phyloP scores from a whole-genome alignment of 2,113 vertebrate species.

The Cyanistes caeruleus region DNA sequence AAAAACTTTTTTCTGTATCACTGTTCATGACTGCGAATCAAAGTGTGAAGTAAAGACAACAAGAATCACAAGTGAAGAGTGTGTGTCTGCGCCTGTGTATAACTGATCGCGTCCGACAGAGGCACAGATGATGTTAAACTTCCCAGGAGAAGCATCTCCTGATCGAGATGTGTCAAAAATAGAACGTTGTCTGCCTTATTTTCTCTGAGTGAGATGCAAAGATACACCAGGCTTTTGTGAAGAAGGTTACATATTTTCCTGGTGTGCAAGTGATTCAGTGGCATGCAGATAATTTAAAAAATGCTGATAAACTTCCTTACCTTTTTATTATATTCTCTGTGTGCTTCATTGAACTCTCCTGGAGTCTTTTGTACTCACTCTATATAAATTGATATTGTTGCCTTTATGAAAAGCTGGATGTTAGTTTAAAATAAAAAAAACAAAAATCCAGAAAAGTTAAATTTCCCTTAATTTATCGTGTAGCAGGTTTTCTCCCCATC shows the following conservation, averaged over 20 bases:
- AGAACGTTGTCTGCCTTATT: not conserved
- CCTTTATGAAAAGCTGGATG: not conserved
- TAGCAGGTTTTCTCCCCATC: not conserved
- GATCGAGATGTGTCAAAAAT: constrained; percentile 9
- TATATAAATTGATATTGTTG: not conserved
- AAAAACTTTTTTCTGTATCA: not conserved
- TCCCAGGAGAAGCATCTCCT: not conserved
- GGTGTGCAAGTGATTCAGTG: not conserved
- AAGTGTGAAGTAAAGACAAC: not conserved
- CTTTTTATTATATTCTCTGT: not conserved
- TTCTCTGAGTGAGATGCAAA: not conserved
- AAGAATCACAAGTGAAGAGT: not conserved
- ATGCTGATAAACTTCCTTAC: not conserved
- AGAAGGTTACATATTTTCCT: not conserved
- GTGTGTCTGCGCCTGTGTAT: not conserved
- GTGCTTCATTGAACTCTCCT: not conserved
- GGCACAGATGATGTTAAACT: not conserved
- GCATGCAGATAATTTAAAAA: not conserved
- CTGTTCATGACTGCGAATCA: not conserved
- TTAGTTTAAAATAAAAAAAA: not conserved
- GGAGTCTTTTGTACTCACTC: not conserved
- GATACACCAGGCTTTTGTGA: not conserved
- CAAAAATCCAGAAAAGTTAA: not conserved
- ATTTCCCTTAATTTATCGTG: not conserved
- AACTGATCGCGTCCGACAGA: not conserved